Evolutionary conservation across 1,140 invertebrate genomes (phyloP).

Genomic region (Pseudomyrmex gracilis): DNA sequence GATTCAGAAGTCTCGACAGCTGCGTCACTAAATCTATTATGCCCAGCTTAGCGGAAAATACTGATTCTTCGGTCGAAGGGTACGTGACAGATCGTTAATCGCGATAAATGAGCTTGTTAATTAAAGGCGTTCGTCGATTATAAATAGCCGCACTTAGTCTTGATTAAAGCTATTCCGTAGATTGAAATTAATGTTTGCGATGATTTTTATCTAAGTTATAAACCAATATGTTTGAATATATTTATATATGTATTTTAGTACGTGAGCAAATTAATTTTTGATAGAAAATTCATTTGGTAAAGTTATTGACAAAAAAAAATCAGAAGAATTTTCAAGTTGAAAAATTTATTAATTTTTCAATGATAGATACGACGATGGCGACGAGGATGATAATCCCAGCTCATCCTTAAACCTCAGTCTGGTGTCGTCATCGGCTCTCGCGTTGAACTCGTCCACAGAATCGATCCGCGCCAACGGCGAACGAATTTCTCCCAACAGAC

Average conservation of each 20-base stretch:
- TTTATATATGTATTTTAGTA: not conserved
- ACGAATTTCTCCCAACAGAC: slow-evolving; percentile 82
- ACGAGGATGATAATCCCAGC: slow-evolving; percentile 86
- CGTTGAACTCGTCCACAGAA: slow-evolving; percentile 80
- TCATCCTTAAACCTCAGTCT: slow-evolving; percentile 82
- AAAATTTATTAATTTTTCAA: slow-evolving; percentile 16
- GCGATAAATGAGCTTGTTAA: not conserved
- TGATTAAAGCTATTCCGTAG: not conserved
- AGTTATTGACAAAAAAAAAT: not conserved
- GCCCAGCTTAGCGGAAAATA: slow-evolving; percentile 87
- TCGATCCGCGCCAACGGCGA: slow-evolving; percentile 77
- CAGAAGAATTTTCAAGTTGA: not conserved
- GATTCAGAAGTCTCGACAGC: slow-evolving; percentile 87
- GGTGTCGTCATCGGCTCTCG: slow-evolving; percentile 68
- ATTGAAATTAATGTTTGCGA: not conserved
- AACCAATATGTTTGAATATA: too few relatives aligned
- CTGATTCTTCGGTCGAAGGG: slow-evolving; percentile 86
- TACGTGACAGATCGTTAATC: slow-evolving; percentile 72
- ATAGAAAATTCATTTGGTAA: not conserved
- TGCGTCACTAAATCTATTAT: slow-evolving; percentile 84
- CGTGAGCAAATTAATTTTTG: too few relatives aligned
- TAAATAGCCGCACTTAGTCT: not conserved
- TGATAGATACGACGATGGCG: slow-evolving; percentile 83
- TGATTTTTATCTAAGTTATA: not conserved
- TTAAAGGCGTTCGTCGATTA: not conserved